Evolutionary conservation across 1,140 invertebrate genomes (phyloP).

Genomic region (Hermetia illucens): DNA sequence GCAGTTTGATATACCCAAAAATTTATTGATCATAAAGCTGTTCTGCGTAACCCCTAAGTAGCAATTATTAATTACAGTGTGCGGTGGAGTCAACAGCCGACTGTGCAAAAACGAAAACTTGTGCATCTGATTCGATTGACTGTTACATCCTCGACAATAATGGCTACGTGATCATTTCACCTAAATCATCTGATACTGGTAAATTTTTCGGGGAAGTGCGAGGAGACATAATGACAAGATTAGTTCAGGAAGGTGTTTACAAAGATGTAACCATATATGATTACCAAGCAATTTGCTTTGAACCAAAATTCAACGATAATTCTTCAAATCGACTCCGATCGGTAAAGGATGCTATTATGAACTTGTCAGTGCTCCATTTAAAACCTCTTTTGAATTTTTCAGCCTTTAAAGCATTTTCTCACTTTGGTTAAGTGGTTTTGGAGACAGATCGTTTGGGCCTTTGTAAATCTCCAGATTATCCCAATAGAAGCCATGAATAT

Average conservation of each 20-base stretch:
- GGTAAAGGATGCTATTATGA: slow-evolving; percentile 32
- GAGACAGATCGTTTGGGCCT: slow-evolving; percentile 30
- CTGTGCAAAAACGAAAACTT: slow-evolving; percentile 49
- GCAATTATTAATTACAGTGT: slow-evolving; percentile 31
- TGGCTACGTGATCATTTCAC: slow-evolving; percentile 70
- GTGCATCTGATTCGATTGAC: slow-evolving; percentile 53
- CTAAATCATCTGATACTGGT: slow-evolving; percentile 57
- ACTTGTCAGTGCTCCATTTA: slow-evolving; percentile 1
- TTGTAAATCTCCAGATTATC: slow-evolving; percentile 32
- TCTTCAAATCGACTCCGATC: slow-evolving; percentile 42
- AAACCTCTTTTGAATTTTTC: slow-evolving; percentile 3
- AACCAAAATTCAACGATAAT: slow-evolving; percentile 42
- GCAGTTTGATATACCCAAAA: not conserved
- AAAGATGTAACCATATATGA: slow-evolving; percentile 64
- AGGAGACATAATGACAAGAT: slow-evolving; percentile 60
- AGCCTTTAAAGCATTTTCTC: slow-evolving; percentile 33
- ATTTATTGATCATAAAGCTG: not conserved
- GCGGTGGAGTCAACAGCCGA: no score
- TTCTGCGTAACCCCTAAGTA: not conserved
- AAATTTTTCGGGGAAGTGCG: slow-evolving; percentile 74
- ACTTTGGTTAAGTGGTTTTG: slow-evolving; percentile 33
- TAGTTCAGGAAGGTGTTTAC: slow-evolving; percentile 67
- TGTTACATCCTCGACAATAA: slow-evolving; percentile 84
- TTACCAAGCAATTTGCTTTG: slow-evolving; percentile 80
- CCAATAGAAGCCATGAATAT: slow-evolving; percentile 29